A percentile compares a stretch with the other conserved stretches of the same genome.
These are phyloP conservation scores for Nycticorax nycticorax DNA, from an alignment of 2,113 vertebrate species.

Conservation along the genomic window DNA sequence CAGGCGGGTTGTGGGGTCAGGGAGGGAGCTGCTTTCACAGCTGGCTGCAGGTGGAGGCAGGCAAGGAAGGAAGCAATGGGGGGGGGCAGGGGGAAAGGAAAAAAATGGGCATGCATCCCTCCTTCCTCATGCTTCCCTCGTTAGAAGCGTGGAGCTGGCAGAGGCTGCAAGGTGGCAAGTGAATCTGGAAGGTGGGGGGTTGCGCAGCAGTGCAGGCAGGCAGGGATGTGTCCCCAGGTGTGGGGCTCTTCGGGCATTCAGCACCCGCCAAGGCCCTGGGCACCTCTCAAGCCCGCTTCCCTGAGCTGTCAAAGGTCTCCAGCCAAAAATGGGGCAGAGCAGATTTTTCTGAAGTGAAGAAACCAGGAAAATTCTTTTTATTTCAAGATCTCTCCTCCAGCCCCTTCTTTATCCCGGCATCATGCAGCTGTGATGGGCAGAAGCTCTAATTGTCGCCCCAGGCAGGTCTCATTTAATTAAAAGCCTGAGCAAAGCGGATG, in stretches of 20 bases:
- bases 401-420: background rate
- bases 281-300: background rate
- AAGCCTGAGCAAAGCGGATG: background rate
- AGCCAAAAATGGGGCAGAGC: background rate
- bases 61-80: background rate
- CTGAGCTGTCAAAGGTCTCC: background rate
- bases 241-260: background rate
- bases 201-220: background rate
- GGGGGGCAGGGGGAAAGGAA: too few relatives aligned
- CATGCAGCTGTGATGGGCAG: background rate
- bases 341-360: background rate
- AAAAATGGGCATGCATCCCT: background rate
- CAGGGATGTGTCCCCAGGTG: background rate
- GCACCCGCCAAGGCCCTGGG: background rate
- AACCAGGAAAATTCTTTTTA: background rate
- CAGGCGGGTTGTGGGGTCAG: background rate
- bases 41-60: background rate
- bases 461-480: background rate
- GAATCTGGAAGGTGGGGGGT: background rate
- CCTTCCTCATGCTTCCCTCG: background rate
- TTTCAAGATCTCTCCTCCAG: background rate
- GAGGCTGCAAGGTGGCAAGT: background rate
- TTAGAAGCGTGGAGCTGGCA: background rate
- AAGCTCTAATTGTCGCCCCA: background rate
- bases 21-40: background rate